A percentile compares a stretch with the other conserved stretches of the same genome.
Evolutionary conservation across 2,797 vertebrate species (phyloP).

Genomic region (Naso thynnoides): DNA sequence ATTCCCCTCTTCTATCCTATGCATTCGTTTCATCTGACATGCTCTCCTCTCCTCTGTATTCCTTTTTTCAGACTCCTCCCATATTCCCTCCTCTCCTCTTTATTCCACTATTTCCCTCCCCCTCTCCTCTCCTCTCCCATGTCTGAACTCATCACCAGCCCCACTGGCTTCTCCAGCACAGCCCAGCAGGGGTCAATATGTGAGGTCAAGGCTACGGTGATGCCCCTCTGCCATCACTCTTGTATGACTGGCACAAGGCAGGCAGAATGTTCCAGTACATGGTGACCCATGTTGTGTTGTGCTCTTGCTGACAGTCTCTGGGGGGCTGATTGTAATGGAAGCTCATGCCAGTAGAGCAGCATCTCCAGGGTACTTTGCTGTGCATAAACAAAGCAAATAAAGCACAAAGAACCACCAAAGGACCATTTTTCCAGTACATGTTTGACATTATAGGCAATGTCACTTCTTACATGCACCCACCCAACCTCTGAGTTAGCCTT

Average conservation of each 20-base stretch:
- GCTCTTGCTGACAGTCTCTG: constrained; percentile 28
- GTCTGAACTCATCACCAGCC: background rate
- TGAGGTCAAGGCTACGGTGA: background rate
- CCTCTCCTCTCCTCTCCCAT: background rate
- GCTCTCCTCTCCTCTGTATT: background rate
- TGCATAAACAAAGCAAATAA: constrained; percentile 33
- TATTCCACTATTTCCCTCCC: too few relatives aligned
- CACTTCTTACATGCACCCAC: constrained; percentile 18
- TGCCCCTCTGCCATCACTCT: constrained; percentile 16
- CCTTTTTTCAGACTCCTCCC: background rate
- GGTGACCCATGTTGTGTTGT: constrained; percentile 29
- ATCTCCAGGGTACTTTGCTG: constrained; percentile 35
- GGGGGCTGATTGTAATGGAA: constrained; percentile 41
- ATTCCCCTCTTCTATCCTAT: background rate
- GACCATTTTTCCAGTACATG: constrained; percentile 7
- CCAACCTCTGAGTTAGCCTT: constrained; percentile 48
- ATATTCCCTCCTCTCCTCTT: background rate
- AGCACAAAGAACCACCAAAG: constrained; percentile 14
- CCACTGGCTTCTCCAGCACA: constrained; percentile 1
- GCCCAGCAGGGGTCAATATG: constrained; percentile 38
- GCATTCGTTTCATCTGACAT: background rate
- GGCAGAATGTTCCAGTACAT: constrained; percentile 30
- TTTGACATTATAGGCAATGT: constrained; percentile 47
- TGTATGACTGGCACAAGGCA: constrained; percentile 13
- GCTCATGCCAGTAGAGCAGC: constrained; percentile 41